Conservation (phyloP, 37 sponge, comb jelly and placozoan species). For the Cliona cf. orientalis region DNA sequence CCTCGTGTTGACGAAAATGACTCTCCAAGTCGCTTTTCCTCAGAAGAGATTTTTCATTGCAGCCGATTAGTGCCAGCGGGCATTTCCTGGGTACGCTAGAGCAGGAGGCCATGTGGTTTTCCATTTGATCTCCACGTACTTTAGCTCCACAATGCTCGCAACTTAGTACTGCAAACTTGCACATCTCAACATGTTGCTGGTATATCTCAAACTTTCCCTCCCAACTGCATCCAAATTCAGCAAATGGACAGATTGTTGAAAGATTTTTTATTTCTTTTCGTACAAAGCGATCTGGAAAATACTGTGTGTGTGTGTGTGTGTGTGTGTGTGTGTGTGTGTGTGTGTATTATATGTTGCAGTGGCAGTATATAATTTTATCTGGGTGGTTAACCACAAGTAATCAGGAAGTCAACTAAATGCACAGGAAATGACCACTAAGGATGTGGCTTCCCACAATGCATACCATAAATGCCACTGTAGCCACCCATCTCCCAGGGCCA, state of each 20-base stretch:
- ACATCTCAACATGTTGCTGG: conserved; percentile 6
- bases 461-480: too few relatives aligned
- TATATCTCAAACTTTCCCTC: conserved; percentile 13
- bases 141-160: conserved; percentile 34
- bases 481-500: too few relatives aligned
- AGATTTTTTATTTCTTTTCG: conserved; percentile 34
- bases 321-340: conserved; percentile 2
- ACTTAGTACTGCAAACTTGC: neutral
- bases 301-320: conserved; percentile 28
- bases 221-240: conserved; percentile 47
- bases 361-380: neutral
- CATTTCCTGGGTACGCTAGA: conserved; percentile 29
- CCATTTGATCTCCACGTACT: conserved; percentile 4
- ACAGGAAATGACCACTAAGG: too few relatives aligned
- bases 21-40: too few relatives aligned
- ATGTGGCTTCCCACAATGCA: too few relatives aligned
- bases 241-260: conserved; percentile 21
- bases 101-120: conserved; percentile 11
- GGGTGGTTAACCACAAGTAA: too few relatives aligned
- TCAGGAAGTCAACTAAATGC: too few relatives aligned
- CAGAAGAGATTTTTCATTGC: too few relatives aligned
- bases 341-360: neutral
- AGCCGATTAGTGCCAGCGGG: conserved; percentile 26
- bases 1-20: too few relatives aligned
- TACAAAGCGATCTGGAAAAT: conserved; percentile 72